Percentiles rank a stretch among this genome's conserved stretches.
Evolutionary conservation across 2,888 invertebrate species (phyloP).

Genomic region (Drosophila paramelanica): DNA sequence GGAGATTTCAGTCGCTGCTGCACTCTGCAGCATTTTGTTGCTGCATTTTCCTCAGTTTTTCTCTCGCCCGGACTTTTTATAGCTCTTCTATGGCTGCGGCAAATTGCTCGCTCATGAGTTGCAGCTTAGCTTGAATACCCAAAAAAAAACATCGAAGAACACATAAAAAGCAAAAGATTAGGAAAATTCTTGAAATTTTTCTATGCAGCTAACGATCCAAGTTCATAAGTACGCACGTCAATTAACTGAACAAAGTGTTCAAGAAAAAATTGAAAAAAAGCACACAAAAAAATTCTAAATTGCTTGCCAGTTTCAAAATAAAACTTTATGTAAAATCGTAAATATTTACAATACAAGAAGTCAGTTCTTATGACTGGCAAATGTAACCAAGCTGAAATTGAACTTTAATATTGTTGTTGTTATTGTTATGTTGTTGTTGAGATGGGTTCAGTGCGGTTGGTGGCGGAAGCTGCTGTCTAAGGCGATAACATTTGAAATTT

Average conservation of each 20-base stretch:
- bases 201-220: constrained; percentile 40
- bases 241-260: constrained; percentile 61
- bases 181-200: constrained; percentile 25
- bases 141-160: constrained; percentile 2
- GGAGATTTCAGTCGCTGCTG: constrained; percentile 4
- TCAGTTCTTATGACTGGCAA: constrained; percentile 28
- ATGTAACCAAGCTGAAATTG: constrained; percentile 39
- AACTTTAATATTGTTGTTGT: constrained; percentile 33
- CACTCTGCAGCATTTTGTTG: constrained; percentile 16
- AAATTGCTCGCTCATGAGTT: constrained; percentile 47
- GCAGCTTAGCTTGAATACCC: constrained; percentile 35
- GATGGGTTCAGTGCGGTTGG: constrained; percentile 36
- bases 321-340: constrained; percentile 68
- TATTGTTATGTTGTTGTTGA: constrained; percentile 12
- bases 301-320: constrained; percentile 35
- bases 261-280: constrained; percentile 3
- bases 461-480: constrained; percentile 22
- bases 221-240: constrained; percentile 68
- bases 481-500: constrained; percentile 62
- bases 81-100: constrained; percentile 30
- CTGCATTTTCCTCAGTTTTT: constrained; percentile 7
- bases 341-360: constrained; percentile 48
- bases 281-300: constrained; percentile 33
- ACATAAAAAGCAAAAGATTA: constrained; percentile 20
- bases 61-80: neutral